Evolutionary conservation across 2,113 vertebrate species (phyloP).

Genomic region (Nyctereutes procyonoides): DNA sequence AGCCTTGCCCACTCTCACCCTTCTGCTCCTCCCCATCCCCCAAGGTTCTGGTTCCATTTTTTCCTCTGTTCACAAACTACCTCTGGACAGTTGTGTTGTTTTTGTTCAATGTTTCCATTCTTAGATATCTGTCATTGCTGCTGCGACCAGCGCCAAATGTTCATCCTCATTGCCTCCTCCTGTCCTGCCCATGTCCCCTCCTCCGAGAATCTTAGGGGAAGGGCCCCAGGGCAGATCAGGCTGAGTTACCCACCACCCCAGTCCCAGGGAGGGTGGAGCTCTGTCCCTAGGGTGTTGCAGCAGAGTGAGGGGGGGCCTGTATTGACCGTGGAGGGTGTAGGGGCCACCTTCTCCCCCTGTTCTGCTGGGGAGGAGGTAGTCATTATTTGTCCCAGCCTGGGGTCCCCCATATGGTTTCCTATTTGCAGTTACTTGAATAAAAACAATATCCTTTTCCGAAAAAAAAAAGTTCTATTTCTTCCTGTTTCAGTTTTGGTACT

Average conservation of each 20-base stretch:
- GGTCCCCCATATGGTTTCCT: slow-evolving; percentile 85
- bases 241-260: slow-evolving; percentile 49
- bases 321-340: slow-evolving; percentile 6
- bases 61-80: slow-evolving; percentile 89
- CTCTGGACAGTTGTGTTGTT: slow-evolving; percentile 88
- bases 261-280: slow-evolving; percentile 69
- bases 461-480: too few relatives aligned
- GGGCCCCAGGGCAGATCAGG: slow-evolving; percentile 50
- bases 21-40: slow-evolving; percentile 60
- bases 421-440: slow-evolving; percentile 92
- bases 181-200: not conserved
- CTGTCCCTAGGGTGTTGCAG: slow-evolving; percentile 71
- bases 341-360: slow-evolving; percentile 36
- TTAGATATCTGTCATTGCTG: slow-evolving; percentile 85
- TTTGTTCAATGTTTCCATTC: slow-evolving; percentile 84
- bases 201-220: slow-evolving; percentile 45
- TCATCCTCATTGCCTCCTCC: slow-evolving; percentile 52
- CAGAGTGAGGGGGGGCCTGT: slow-evolving; percentile 53
- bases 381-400: slow-evolving; percentile 63
- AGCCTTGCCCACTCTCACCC: slow-evolving; percentile 16
- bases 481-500: too few relatives aligned
- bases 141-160: slow-evolving; percentile 78
- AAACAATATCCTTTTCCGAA: slow-evolving; percentile 84
- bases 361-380: slow-evolving; percentile 45
- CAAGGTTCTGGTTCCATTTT: slow-evolving; percentile 81